Evolutionary conservation across 2,113 vertebrate species (phyloP).

Genomic region (Pipra filicauda): DNA sequence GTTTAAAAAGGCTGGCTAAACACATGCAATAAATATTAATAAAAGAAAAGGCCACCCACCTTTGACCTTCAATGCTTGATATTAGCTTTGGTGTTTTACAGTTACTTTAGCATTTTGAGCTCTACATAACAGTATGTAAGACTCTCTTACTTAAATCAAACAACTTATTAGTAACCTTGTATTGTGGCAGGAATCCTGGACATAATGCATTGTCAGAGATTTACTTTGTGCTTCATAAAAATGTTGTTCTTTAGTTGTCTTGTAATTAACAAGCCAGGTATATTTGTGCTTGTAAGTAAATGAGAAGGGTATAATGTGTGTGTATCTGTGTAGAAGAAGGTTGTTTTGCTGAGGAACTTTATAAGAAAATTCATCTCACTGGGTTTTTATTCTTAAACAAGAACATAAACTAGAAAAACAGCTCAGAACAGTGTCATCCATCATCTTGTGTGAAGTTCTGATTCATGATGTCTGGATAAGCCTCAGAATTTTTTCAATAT

Average conservation of each 20-base stretch:
- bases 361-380: not conserved
- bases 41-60: slow-evolving; percentile 71
- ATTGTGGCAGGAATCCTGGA: not conserved
- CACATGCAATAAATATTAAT: slow-evolving; percentile 75
- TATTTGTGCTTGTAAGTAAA: not conserved
- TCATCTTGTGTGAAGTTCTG: not conserved
- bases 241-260: not conserved
- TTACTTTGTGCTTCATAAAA: not conserved
- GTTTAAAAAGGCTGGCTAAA: slow-evolving; percentile 71
- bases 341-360: not conserved
- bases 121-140: slow-evolving; percentile 10
- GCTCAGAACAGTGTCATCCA: not conserved
- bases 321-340: not conserved
- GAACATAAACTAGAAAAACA: not conserved
- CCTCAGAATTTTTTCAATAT: not conserved
- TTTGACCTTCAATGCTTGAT: slow-evolving; percentile 69
- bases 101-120: slow-evolving; percentile 34
- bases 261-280: not conserved
- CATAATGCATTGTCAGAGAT: not conserved
- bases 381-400: not conserved
- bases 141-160: slow-evolving; percentile 14
- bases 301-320: not conserved
- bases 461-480: not conserved
- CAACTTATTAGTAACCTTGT: not conserved
- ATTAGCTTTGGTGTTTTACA: slow-evolving; percentile 46